A percentile compares a stretch with the other conserved stretches of the same genome.
Evolutionary conservation across 1,140 invertebrate genomes (phyloP).

Genomic region (Anoplolepis gracilipes): DNA sequence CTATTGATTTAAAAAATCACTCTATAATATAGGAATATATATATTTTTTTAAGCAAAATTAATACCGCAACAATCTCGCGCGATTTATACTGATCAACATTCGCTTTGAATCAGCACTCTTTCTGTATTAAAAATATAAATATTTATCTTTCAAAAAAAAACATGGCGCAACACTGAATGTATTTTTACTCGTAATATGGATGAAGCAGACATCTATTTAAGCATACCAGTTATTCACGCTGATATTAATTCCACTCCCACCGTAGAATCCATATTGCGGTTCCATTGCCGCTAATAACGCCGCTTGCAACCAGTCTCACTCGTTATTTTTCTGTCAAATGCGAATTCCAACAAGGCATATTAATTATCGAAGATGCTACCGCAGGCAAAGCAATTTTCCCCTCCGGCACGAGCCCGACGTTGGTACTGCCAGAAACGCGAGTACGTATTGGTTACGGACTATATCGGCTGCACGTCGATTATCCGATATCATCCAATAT

Average conservation of each 20-base stretch:
- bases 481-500: conserved; percentile 73
- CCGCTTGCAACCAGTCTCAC: conserved; percentile 34
- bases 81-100: conserved; percentile 37
- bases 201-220: conserved; percentile 38
- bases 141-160: not conserved
- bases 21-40: not conserved
- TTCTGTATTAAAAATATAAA: not conserved
- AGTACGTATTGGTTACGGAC: conserved; percentile 52
- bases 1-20: conserved; percentile 4
- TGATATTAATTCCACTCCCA: conserved; percentile 50
- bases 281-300: conserved; percentile 46
- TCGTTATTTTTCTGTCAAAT: conserved; percentile 63
- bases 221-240: conserved; percentile 20
- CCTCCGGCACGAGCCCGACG: not conserved
- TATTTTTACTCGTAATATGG: conserved; percentile 31
- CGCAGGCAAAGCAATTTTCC: conserved; percentile 59
- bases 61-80: not conserved
- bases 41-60: not conserved
- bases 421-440: conserved; percentile 19
- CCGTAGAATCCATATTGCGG: conserved; percentile 30
- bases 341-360: conserved; percentile 58
- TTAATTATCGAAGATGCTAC: conserved; percentile 73
- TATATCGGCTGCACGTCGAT: conserved; percentile 69
- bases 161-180: too few species aligned
- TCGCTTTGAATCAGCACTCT: not conserved